Base-by-base conservation (phyloP, 2,113 vertebrate species). In the Pelusios castaneus region DNA sequence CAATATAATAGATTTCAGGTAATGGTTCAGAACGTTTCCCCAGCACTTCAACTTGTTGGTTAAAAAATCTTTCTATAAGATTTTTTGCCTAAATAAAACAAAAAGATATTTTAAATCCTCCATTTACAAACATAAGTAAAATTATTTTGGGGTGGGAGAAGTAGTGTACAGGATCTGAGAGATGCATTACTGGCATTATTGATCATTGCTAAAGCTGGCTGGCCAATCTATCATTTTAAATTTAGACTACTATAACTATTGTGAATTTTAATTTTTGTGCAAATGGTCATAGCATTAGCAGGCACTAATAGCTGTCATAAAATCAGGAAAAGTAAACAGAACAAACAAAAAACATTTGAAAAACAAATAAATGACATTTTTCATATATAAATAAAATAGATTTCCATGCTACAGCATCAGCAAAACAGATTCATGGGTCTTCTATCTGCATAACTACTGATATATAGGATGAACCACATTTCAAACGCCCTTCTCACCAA, bases 51-150 rank as follows among this genome's bases (percentile, higher is more conserved):
- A 94, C 93, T 95, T 97, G 96, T 56, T 97, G 88, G 80, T 87
- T 91, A 93, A 98, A 97, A 94, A 97, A 98, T 27, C 73, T 93
- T 79, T 96, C 96, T 93, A 97, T 97, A 79, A 96, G 85, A 19
- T 81, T 58, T 95, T 95, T 98, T 94, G 96, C 97, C 97, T 97
- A 73, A 91, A 97, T 47, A 13, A 97, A 78, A 75, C 16, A 90
- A 89, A 89, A 24, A 75, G 80, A 95, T 91, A 43, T 91, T 79
- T 89, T 95, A 80, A 93, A 73, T 86, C 25, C 85, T 67, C 77
- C 34, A 78, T 80, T 43, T 60, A 78, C 88, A 93, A 60, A 81
- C 67, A 8, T 91, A 67, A 60, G 47, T 70, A 38, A 70, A 70
- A 70, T n/a, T 43, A 43, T 77, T 29, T 45, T 38, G 21, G 52